Base-by-base conservation (phyloP, 2,113 vertebrate genomes). In the Coracopsis vasa region DNA sequence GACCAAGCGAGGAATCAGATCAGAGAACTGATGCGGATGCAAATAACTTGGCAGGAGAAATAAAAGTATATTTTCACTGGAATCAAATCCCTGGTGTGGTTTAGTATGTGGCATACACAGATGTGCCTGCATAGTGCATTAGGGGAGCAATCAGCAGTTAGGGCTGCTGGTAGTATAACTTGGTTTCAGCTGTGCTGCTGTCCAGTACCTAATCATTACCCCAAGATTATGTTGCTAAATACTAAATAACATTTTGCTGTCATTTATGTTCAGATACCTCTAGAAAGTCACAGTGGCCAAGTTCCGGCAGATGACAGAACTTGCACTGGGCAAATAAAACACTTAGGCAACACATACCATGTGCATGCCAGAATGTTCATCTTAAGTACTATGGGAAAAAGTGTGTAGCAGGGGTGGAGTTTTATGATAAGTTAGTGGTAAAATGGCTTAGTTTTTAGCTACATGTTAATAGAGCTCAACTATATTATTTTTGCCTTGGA, bases 321-420 rank as follows among this genome's bases (percentile, higher is more conserved):
- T 70, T n/a, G 13, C 12, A 54, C 2, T 51, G 25, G 24, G 80
- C 39, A 81, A 86, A 53, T n/a, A 83, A 73, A 17, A 65, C 13
- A 33, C 0, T 0, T 19, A 29, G 1, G 20, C 42, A 90, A 70
- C 33, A 88, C 20, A 50, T 7, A 75, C 10, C 20, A 15, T 5
- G 6, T 15, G 23, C 23, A 13, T 7, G 5, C 33, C 39, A 74
- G 56, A 77, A 78, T 7, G 15, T 29, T 78, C 33, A 35, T 24
- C 27, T 53, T 28, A 70, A 47, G 9, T 16, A 65, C 9, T 6
- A 37, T 19, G 21, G 2, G 7, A 23, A 83, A 72, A 86, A 24
- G 7, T 3, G 3, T 16, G 29, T 9, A 16, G 45, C 1, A 6
- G 17, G 11, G 7, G 50, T 7, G 10, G 0, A 2, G 21, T 39